A percentile compares a stretch with the other conserved stretches of the same genome.
Evolutionary conservation across 2,113 vertebrate genomes (phyloP).

Genomic region (Promerops cafer): DNA sequence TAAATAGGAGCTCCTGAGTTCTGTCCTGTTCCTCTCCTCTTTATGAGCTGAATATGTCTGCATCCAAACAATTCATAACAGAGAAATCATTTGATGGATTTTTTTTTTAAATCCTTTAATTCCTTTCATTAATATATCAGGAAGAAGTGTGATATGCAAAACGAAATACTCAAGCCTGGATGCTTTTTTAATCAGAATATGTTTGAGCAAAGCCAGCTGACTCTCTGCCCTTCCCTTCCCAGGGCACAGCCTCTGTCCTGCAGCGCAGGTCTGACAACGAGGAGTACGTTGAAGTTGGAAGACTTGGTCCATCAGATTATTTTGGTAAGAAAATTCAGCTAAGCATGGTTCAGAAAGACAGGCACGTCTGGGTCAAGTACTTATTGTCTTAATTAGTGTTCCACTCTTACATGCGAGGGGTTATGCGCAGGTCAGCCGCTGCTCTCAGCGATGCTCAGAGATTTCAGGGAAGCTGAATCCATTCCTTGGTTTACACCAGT

Average conservation of each 20-base stretch:
- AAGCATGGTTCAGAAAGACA: not conserved
- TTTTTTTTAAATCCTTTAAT: not conserved
- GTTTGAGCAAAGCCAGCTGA: not conserved
- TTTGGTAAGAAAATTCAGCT: constrained; percentile 81
- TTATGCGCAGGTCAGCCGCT: not conserved
- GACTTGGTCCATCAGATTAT: constrained; percentile 94
- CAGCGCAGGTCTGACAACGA: constrained; percentile 94
- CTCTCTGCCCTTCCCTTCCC: not conserved
- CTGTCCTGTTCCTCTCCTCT: not conserved
- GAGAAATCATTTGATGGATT: not conserved
- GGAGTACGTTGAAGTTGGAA: constrained; percentile 93
- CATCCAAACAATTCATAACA: not conserved
- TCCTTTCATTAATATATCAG: not conserved
- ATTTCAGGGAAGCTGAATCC: not conserved
- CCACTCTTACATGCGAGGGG: not conserved
- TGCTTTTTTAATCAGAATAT: not conserved
- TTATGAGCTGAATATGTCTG: not conserved
- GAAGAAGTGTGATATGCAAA: not conserved
- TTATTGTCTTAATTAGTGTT: not conserved
- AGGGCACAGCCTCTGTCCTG: constrained; percentile 94
- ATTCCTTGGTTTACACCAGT: not conserved
- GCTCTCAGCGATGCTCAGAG: not conserved
- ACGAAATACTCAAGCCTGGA: not conserved
- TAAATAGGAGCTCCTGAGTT: not conserved
- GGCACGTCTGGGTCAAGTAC: not conserved